Evolutionary conservation across 2,113 vertebrate genomes (phyloP), one percentile per base, ranked within the genome.

Genomic region (Myotis lucifugus): DNA sequence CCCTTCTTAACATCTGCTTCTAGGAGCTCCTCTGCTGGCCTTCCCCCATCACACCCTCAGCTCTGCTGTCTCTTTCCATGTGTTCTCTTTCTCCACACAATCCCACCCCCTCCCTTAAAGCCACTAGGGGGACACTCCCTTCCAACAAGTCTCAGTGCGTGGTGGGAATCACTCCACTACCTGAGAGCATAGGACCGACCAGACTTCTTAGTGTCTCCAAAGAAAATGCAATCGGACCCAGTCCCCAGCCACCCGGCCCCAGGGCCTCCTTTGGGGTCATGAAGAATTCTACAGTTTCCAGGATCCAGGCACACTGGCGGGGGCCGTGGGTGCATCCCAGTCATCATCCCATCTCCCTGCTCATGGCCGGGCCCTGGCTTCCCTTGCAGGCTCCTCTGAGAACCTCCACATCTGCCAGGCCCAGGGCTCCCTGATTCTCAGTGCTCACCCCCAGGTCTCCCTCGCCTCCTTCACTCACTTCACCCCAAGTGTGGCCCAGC

Each of bases 331-430:
- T 9, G 19, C 21, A 18, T 21, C 25, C 0, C 6, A 4, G 42
- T 5, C 3, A 8, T 76, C 2, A 1, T 66, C 23, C 73, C 59
- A 52, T 52, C 74, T 40, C 73, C 46, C 8, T 4, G 59, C n/a
- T 29, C n/a, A 4, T 0, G 7, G 7, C 23, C 18, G 23, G 40
- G 21, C n/a, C 29, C 8, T 0, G 3, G n/a, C 50, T 52, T 48
- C 37, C 5, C 19, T 11, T 29, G 29, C 64, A 72, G 64, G 10
- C 25, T 48, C 18, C 17, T 76, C 46, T 19, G 76, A 27, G 13
- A 17, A 8, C 12, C 87, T 69, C 6, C 4, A 15, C 2, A 27
- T 42, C 52, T 82, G 34, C 6, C 5, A 23, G 70, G 21, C 46
- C 37, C 56, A 18, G 67, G 50, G n/a, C 25, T 2, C 10, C 56